phyloP scores from a whole-genome alignment of 2,797 vertebrate species.

The Eulemur coronatus region DNA sequence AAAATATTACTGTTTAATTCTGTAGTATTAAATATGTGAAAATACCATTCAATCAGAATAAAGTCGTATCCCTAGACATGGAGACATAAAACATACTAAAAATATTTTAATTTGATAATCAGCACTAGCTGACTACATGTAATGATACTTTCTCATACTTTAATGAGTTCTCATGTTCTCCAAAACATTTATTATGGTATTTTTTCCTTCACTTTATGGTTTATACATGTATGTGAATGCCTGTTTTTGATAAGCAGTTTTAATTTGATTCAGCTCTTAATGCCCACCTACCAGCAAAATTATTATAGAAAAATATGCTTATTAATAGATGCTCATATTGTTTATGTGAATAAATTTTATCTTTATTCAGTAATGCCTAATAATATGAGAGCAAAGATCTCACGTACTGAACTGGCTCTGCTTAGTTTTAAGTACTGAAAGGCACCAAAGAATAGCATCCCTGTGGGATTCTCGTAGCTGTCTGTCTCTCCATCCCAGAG shows the following conservation, averaged over 20 bases:
- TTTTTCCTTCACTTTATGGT: neutral
- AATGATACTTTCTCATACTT: neutral
- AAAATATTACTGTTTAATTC: constrained; percentile 37
- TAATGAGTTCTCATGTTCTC: neutral
- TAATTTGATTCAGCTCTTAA: neutral
- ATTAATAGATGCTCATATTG: constrained; percentile 27
- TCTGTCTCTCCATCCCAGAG: neutral
- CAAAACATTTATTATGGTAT: constrained; percentile 16
- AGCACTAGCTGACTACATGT: neutral
- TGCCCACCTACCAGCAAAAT: constrained; percentile 1
- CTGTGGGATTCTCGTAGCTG: constrained; percentile 2
- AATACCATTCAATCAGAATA: neutral
- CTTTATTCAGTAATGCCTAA: constrained; percentile 12
- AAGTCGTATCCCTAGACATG: neutral
- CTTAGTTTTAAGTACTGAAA: constrained; percentile 51
- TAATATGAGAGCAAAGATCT: constrained; percentile 35
- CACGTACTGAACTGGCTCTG: constrained; percentile 10
- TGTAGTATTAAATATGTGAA: constrained; percentile 42
- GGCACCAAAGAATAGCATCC: neutral
- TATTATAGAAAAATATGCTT: constrained; percentile 1
- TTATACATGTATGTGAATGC: neutral
- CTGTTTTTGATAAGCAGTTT: neutral
- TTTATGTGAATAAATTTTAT: constrained; percentile 58
- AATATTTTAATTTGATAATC: constrained; percentile 41
- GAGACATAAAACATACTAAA: constrained; percentile 7